Conservation (phyloP, 2,113 vertebrate genomes). For the Hydrolagus affinis region DNA sequence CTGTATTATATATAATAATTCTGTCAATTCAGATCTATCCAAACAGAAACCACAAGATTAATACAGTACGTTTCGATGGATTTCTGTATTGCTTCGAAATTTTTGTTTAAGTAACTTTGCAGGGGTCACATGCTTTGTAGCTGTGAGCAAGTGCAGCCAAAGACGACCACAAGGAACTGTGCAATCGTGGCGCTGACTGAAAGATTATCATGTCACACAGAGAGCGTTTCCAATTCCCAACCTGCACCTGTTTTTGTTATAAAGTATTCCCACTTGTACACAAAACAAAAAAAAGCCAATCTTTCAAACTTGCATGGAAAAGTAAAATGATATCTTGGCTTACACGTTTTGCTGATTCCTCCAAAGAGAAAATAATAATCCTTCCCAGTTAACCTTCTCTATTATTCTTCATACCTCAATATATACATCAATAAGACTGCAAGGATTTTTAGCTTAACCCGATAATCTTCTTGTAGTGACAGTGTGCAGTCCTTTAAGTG, state of each 20-base stretch:
- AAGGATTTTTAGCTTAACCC: no score
- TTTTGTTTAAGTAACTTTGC: constrained; percentile 23
- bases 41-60: constrained; percentile 32
- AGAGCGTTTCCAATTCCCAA: constrained; percentile 3
- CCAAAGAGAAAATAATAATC: not conserved
- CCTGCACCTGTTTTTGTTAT: constrained; percentile 24
- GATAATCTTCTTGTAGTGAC: no score
- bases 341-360: not conserved
- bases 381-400: no score
- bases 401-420: no score
- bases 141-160: constrained; percentile 28
- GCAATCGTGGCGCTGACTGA: constrained; percentile 14
- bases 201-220: constrained; percentile 28
- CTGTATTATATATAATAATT: not conserved
- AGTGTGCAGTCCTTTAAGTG: no score
- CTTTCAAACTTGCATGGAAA: not conserved
- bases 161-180: constrained; percentile 27
- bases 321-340: not conserved
- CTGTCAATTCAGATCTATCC: constrained; percentile 30
- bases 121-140: constrained; percentile 28
- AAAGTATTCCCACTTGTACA: constrained; percentile 23
- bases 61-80: constrained; percentile 35
- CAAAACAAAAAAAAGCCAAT: not conserved
- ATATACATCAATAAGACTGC: no score
- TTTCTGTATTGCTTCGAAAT: constrained; percentile 31